Evolutionary conservation across 2,888 invertebrate species (phyloP).

Genomic region (Odontothrips loti): DNA sequence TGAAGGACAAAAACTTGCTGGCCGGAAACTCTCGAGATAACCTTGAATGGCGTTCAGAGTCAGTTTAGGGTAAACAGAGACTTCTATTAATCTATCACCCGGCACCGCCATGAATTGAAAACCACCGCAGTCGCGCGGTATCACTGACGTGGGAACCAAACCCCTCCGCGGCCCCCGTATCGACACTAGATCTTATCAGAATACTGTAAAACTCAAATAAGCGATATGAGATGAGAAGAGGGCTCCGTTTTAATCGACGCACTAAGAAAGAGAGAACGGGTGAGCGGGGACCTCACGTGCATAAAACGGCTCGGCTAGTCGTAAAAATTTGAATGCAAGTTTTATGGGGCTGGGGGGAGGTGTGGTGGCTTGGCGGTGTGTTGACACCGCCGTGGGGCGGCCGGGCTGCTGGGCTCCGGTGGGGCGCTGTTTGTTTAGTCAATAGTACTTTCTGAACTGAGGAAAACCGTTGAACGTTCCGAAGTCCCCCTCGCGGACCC

Average conservation of each 20-base stretch:
- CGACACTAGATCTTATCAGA: not conserved
- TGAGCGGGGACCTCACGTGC: not conserved
- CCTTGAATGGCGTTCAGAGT: too few relatives aligned
- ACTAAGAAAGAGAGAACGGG: too few relatives aligned
- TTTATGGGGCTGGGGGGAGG: constrained; percentile 6
- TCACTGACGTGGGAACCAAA: not conserved
- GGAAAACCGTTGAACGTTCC: too few relatives aligned
- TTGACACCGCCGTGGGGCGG: not conserved
- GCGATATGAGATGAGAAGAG: not conserved
- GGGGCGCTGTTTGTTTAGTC: too few relatives aligned
- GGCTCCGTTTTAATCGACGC: constrained; percentile 14
- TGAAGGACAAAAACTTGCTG: too few relatives aligned
- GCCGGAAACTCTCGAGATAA: too few relatives aligned
- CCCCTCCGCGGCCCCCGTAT: not conserved
- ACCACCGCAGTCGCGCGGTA: not conserved
- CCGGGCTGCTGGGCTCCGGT: too few relatives aligned
- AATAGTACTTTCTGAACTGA: too few relatives aligned
- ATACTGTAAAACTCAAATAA: constrained; percentile 19
- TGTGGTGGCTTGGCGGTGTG: not conserved
- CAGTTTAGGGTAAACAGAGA: too few relatives aligned
- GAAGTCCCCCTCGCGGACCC: too few relatives aligned
- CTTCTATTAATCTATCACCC: too few relatives aligned
- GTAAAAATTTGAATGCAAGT: constrained; percentile 22
- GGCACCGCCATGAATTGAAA: too few relatives aligned
- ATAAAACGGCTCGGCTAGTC: not conserved